Evolutionary conservation across 2,797 vertebrate genomes (phyloP), one percentile per base, ranked within the genome.

Genomic region (Nannoperca australis): DNA sequence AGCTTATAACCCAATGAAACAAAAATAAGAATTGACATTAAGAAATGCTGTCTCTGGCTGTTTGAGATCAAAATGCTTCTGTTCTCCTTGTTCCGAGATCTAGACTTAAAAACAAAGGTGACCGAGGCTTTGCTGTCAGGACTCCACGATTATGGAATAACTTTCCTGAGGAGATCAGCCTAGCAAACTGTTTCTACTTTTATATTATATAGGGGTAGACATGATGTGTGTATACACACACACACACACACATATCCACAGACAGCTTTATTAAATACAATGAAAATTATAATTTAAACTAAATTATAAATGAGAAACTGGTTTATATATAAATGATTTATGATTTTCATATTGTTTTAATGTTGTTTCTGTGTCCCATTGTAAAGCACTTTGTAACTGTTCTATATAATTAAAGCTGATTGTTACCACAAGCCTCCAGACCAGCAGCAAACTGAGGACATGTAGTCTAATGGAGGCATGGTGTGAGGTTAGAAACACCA

Each of bases 1-100:
- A 67, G 64, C 50, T 67, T 40, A 54, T 34, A 67, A 67, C 49
- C 10, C 55, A 44, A 2, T 24, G 7, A 32, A 24, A n/a, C 24
- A 30, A 47, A 62, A n/a, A n/a, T 6, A 5, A 30, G 24, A 45
- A 56, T 56, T 45, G 10, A 44, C 7, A 5, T 32, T 32, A 32
- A 32, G 30, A 32, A 32, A 32, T 18, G 66, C 15, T 56, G 3
- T 3, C 17, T 22, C 14, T 56, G 13, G 8, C 12, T 14, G 20
- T 15, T 15, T 45, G 60, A 36, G 15, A 20, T 32, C 47, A 10
- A 32, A 14, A 20, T 24, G 32, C 17, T 27, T 47, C 5, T 36
- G 9, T 20, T 15, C 49, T 24, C 11, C 3, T 27, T 47, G 27
- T 66, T 50, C 7, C 15, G 24, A 45, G 55, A 38, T 36, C 8